These are phyloP conservation scores for Lasiurus cinereus DNA, from an alignment of 2,113 vertebrate species.

Conservation along the genomic window DNA sequence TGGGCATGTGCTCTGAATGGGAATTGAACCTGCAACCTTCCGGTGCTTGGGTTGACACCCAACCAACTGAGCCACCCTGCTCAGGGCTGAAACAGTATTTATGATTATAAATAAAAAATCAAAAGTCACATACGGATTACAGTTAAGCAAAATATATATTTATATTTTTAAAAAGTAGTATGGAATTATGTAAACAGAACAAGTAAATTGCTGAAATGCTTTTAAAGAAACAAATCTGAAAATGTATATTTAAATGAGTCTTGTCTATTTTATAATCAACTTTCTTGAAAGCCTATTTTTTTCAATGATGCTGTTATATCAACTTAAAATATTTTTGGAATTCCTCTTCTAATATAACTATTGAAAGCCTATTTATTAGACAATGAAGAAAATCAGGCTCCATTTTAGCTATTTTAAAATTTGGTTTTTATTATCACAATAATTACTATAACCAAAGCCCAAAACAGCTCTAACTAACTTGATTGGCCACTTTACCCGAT, in stretches of 20 bases:
- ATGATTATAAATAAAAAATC: background rate
- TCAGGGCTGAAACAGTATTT: background rate
- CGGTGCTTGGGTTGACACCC: too few relatives aligned
- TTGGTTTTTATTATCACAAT: slow-evolving; percentile 31
- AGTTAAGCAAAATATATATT: slow-evolving; percentile 7
- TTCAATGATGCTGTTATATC: background rate
- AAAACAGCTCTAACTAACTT: slow-evolving; percentile 7
- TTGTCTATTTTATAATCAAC: background rate
- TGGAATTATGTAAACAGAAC: slow-evolving; percentile 1
- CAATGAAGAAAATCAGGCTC: slow-evolving; percentile 34
- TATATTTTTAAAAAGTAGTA: background rate
- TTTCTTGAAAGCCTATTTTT: background rate
- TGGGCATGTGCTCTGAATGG: too few relatives aligned
- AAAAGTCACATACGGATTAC: background rate
- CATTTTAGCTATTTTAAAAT: background rate
- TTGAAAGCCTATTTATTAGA: background rate
- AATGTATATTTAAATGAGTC: background rate
- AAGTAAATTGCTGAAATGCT: slow-evolving; percentile 19
- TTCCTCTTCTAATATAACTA: slow-evolving; percentile 6
- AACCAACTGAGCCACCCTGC: too few relatives aligned
- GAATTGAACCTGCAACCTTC: too few relatives aligned
- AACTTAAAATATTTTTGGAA: slow-evolving; percentile 56
- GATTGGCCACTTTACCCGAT: background rate
- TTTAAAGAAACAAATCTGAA: slow-evolving; percentile 52
- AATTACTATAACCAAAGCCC: background rate